Evolutionary conservation across 2,888 invertebrate species (phyloP).

Genomic region (Caenorhabditis doughertyi): DNA sequence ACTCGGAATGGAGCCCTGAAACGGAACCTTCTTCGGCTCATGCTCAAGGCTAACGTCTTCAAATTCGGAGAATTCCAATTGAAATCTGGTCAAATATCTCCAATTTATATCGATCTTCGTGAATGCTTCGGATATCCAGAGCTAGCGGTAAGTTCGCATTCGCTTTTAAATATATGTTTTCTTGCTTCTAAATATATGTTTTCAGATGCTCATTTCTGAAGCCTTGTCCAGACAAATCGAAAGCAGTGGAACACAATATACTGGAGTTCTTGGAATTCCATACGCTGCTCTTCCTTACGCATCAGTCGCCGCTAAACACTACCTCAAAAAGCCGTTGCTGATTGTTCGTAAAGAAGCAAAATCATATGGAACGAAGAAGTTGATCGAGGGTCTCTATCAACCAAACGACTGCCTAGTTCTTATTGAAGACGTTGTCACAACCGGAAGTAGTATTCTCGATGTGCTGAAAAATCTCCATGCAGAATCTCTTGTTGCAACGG

Average conservation of each 20-base stretch:
- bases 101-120: constrained; percentile 95
- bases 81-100: constrained; percentile 94
- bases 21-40: constrained; percentile 65
- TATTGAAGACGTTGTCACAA: constrained; percentile 92
- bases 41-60: constrained; percentile 86
- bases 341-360: constrained; percentile 92
- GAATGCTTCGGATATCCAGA: constrained; percentile 93
- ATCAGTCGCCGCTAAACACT: constrained; percentile 86
- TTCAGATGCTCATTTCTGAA: constrained; percentile 64
- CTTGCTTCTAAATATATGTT: neutral
- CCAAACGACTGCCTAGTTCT: constrained; percentile 90
- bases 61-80: constrained; percentile 95
- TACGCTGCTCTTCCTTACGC: constrained; percentile 97
- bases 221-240: constrained; percentile 85
- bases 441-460: constrained; percentile 94
- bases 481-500: constrained; percentile 84
- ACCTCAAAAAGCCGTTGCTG: constrained; percentile 84
- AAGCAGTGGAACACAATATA: constrained; percentile 70
- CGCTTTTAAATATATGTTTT: neutral
- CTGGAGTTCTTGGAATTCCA: constrained; percentile 86
- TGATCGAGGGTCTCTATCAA: constrained; percentile 92
- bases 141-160: constrained; percentile 87
- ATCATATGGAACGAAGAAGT: constrained; percentile 94
- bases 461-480: constrained; percentile 70
- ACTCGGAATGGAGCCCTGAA: constrained; percentile 56